A percentile compares a stretch with the other conserved stretches of the same genome.
phyloP scores from a whole-genome alignment of 2,888 invertebrate genomes.

The Nymphalis urticae region DNA sequence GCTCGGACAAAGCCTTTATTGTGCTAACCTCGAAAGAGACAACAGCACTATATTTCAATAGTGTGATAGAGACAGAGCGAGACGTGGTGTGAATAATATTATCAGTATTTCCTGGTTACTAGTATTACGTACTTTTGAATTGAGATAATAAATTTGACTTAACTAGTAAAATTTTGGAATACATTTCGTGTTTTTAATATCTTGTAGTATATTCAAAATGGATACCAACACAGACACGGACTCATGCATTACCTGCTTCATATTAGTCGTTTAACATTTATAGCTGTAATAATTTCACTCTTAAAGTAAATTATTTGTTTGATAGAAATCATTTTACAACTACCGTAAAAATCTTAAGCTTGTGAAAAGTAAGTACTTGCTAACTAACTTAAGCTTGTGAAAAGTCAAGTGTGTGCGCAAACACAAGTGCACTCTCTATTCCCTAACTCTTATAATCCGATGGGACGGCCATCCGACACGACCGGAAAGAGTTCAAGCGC shows the following conservation, averaged over 20 bases:
- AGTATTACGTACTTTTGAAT: neutral
- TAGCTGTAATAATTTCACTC: too few relatives aligned
- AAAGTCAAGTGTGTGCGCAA: too few relatives aligned
- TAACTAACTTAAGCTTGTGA: too few relatives aligned
- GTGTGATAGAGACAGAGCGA: slow-evolving; percentile 1
- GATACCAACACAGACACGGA: too few relatives aligned
- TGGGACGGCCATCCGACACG: too few relatives aligned
- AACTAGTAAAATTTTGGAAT: neutral
- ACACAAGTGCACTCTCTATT: too few relatives aligned
- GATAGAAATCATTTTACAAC: neutral
- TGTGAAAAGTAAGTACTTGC: neutral
- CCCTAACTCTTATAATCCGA: too few relatives aligned
- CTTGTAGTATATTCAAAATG: too few relatives aligned
- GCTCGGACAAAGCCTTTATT: slow-evolving; percentile 23
- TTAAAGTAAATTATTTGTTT: too few relatives aligned
- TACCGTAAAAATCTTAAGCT: neutral
- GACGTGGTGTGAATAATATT: slow-evolving; percentile 1
- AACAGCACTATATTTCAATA: slow-evolving; percentile 1
- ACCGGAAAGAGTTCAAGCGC: too few relatives aligned
- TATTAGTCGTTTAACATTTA: too few relatives aligned
- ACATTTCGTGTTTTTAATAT: neutral
- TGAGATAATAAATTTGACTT: neutral
- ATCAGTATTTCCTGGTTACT: neutral
- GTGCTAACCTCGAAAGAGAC: slow-evolving; percentile 5
- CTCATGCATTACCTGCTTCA: too few relatives aligned